A percentile compares a stretch with the other conserved stretches of the same genome.
Evolutionary conservation across 2,797 vertebrate genomes (phyloP).

Genomic region (Vireo griseus): DNA sequence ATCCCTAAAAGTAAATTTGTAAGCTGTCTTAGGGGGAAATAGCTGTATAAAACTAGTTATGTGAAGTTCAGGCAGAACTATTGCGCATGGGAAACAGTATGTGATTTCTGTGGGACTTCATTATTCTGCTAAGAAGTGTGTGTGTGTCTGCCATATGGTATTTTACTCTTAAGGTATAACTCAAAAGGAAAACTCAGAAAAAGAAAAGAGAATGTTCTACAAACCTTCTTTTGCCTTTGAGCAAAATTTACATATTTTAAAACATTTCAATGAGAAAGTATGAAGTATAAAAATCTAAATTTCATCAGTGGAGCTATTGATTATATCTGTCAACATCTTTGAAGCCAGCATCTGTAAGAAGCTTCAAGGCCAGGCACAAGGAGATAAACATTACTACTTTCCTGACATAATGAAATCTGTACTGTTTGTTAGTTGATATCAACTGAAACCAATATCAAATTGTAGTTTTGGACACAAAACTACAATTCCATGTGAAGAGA

Average conservation of each 20-base stretch:
- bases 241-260: slow-evolving; percentile 7
- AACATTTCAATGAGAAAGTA: neutral
- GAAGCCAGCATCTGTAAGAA: neutral
- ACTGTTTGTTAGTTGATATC: neutral
- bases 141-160: slow-evolving; percentile 60
- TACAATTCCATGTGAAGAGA: neutral
- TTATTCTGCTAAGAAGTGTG: slow-evolving; percentile 47
- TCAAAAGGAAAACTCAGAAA: slow-evolving; percentile 34
- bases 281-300: neutral
- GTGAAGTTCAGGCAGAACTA: slow-evolving; percentile 26
- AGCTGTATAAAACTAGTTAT: slow-evolving; percentile 32
- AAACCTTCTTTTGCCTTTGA: neutral
- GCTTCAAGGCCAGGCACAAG: neutral
- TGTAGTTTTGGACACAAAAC: neutral
- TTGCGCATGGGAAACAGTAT: slow-evolving; percentile 13
- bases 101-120: slow-evolving; percentile 58
- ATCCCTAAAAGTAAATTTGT: neutral
- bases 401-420: neutral
- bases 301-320: neutral
- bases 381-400: neutral
- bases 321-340: neutral
- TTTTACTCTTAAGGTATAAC: slow-evolving; percentile 64
- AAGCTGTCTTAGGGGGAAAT: neutral
- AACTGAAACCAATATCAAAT: neutral
- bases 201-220: neutral